phyloP scores from a whole-genome alignment of 2,888 invertebrate genomes.

The Chloroclystis v-ata region DNA sequence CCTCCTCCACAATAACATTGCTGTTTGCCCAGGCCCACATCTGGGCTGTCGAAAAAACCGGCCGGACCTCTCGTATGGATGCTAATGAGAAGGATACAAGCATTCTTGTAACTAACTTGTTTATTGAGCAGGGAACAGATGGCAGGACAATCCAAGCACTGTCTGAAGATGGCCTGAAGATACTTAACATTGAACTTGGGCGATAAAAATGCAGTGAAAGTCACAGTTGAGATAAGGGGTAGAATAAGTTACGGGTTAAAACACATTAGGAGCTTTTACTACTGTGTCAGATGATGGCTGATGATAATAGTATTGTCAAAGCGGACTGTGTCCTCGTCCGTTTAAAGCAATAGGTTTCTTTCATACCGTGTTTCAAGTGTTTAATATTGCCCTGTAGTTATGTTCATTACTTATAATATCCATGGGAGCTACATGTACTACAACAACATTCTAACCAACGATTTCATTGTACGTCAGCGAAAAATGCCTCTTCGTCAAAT shows the following conservation, averaged over 20 bases:
- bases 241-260: constrained; percentile 54
- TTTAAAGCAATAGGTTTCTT: too few relatives aligned
- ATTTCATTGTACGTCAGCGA: too few relatives aligned
- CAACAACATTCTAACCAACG: too few relatives aligned
- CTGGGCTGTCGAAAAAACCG: constrained; percentile 70
- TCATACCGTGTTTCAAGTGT: too few relatives aligned
- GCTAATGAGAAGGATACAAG: constrained; percentile 61
- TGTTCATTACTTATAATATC: too few relatives aligned
- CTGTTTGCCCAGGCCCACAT: constrained; percentile 71
- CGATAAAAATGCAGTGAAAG: constrained; percentile 70
- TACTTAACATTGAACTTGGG: constrained; percentile 71
- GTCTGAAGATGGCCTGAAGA: constrained; percentile 45
- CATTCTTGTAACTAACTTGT: constrained; percentile 49
- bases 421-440: too few relatives aligned
- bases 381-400: too few relatives aligned
- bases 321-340: too few relatives aligned
- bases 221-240: constrained; percentile 68
- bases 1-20: constrained; percentile 56
- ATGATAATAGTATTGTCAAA: background rate
- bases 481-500: too few relatives aligned
- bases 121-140: constrained; percentile 60
- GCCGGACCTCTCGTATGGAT: constrained; percentile 70
- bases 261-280: constrained; percentile 24
- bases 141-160: constrained; percentile 54
- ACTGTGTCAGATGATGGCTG: constrained; percentile 10